Evolutionary conservation across 2,888 invertebrate genomes (phyloP).

Genomic region (Oscheius sp.): DNA sequence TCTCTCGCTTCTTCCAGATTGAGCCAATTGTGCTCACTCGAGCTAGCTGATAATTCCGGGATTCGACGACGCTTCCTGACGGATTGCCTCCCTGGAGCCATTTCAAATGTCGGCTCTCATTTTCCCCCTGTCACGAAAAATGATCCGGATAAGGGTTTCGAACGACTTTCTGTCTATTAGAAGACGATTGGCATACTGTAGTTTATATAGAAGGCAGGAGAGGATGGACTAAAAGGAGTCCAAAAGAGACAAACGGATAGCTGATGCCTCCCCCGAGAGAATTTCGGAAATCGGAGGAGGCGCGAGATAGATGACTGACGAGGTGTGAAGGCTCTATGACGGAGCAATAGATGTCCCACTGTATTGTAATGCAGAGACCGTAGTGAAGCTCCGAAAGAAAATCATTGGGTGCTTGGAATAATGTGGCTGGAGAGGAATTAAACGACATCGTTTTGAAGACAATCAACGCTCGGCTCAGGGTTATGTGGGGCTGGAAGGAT

Average conservation of each 20-base stretch:
- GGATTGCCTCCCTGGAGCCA: constrained; percentile 27
- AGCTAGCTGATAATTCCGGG: constrained; percentile 23
- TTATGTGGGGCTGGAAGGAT: not conserved
- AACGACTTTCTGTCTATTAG: constrained; percentile 4
- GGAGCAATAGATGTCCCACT: too few relatives aligned
- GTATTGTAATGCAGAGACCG: too few relatives aligned
- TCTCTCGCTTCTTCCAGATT: constrained; percentile 19
- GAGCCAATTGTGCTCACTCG: constrained; percentile 18
- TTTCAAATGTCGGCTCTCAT: constrained; percentile 11
- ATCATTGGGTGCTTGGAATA: too few relatives aligned
- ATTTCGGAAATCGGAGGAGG: constrained; percentile 13
- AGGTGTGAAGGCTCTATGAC: constrained; percentile 9
- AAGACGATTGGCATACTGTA: not conserved
- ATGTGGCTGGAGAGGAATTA: too few relatives aligned
- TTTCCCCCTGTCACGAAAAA: not conserved
- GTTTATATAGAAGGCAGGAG: not conserved
- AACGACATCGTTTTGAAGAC: too few relatives aligned
- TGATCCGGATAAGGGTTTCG: not conserved
- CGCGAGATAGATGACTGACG: constrained; percentile 21
- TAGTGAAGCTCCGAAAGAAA: not conserved
- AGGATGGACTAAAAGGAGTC: constrained; percentile 1
- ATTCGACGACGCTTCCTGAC: constrained; percentile 15
- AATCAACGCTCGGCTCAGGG: too few relatives aligned
- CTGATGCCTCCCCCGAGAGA: not conserved
- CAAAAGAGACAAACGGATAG: constrained; percentile 5